phyloP scores from a whole-genome alignment of 2,113 vertebrate species.

The Gymnocephalus cernua region DNA sequence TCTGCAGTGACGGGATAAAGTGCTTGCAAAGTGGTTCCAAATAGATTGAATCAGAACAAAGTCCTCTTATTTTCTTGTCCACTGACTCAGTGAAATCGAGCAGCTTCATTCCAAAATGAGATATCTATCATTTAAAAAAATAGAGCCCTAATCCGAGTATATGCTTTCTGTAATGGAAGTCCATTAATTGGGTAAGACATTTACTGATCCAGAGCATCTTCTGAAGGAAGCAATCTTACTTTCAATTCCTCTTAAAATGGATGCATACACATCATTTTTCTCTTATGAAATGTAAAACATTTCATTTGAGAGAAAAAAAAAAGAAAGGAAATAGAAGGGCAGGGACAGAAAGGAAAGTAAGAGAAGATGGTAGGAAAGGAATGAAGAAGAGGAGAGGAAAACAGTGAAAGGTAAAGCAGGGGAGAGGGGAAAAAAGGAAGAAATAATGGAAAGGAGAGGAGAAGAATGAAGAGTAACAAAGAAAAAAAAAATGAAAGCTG shows the following conservation, averaged over 20 bases:
- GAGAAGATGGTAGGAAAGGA: background rate
- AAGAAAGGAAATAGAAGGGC: background rate
- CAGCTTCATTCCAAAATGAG: conserved; percentile 18
- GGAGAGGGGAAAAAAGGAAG: too few species aligned
- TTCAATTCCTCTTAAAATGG: background rate
- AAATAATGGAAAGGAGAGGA: background rate
- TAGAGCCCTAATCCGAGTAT: background rate
- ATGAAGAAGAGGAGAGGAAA: background rate
- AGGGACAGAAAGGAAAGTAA: background rate
- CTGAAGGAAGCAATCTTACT: background rate
- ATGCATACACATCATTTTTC: background rate
- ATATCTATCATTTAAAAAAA: conserved; percentile 6
- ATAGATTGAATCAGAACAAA: conserved; percentile 60
- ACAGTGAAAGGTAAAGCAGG: too few species aligned
- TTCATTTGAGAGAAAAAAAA: background rate
- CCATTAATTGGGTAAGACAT: background rate
- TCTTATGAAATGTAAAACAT: background rate
- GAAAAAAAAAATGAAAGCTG: background rate
- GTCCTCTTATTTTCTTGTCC: conserved; percentile 54
- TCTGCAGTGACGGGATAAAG: conserved; percentile 43
- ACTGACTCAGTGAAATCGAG: conserved; percentile 46
- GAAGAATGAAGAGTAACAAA: background rate
- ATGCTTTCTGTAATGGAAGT: background rate
- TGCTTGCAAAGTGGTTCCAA: conserved; percentile 60
- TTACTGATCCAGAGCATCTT: background rate